These are phyloP conservation scores for Drosophila insularis DNA, from an alignment of 1,140 invertebrate genomes.

Conservation along the genomic window DNA sequence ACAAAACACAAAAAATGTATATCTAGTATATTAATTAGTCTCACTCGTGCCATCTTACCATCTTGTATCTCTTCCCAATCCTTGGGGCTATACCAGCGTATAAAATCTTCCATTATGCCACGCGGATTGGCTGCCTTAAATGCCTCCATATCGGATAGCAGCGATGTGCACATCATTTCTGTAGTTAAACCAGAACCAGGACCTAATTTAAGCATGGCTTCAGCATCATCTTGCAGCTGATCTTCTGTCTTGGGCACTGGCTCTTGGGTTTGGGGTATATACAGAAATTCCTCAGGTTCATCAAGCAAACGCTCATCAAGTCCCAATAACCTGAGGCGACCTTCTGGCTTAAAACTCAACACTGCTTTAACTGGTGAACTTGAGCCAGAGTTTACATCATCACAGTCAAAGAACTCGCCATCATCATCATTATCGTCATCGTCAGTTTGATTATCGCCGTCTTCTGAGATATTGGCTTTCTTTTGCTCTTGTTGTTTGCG, in stretches of 20 bases:
- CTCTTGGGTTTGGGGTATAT: slow-evolving; percentile 96
- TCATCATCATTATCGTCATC: slow-evolving; percentile 89
- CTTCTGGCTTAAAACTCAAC: slow-evolving; percentile 87
- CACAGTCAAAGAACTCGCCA: slow-evolving; percentile 94
- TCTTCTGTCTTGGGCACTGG: slow-evolving; percentile 98
- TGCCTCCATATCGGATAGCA: slow-evolving; percentile 98
- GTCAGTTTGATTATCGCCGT: slow-evolving; percentile 81
- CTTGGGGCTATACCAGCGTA: slow-evolving; percentile 98
- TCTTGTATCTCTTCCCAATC: slow-evolving; percentile 92
- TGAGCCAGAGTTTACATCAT: slow-evolving; percentile 84
- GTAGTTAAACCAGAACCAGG: slow-evolving; percentile 92
- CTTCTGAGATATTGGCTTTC: slow-evolving; percentile 36
- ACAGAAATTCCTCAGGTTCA: slow-evolving; percentile 88
- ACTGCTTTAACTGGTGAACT: slow-evolving; percentile 83
- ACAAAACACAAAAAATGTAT: no score
- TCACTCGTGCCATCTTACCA: slow-evolving; percentile 67
- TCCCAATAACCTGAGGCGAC: slow-evolving; percentile 87
- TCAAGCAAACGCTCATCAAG: slow-evolving; percentile 86
- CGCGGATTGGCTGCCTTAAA: slow-evolving; percentile 99
- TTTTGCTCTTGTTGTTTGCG: slow-evolving; percentile 35
- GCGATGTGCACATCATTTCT: slow-evolving; percentile 96
- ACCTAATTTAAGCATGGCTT: slow-evolving; percentile 93
- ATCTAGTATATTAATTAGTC: slow-evolving; percentile 27
- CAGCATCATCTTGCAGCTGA: slow-evolving; percentile 95
- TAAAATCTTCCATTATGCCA: slow-evolving; percentile 96